Conservation (phyloP, 1,140 invertebrate species). For the Drosophila yakuba region DNA sequence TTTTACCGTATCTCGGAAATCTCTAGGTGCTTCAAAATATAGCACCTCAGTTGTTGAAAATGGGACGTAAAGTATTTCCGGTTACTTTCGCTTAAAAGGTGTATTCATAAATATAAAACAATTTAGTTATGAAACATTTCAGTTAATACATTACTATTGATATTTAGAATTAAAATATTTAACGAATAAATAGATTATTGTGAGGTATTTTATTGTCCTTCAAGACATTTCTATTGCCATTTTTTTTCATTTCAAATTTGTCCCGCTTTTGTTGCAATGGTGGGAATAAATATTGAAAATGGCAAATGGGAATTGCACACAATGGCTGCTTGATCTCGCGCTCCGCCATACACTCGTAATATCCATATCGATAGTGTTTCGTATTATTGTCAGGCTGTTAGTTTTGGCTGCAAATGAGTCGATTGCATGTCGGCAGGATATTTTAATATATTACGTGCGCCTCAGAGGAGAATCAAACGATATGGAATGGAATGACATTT, state of each 20-base stretch:
- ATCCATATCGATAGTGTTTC: conserved; percentile 41
- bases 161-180: not conserved
- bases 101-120: too few species aligned
- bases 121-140: too few species aligned
- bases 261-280: conserved; percentile 47
- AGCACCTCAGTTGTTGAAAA: not conserved
- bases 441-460: conserved; percentile 61
- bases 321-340: conserved; percentile 62
- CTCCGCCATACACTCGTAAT: conserved; percentile 5
- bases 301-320: conserved; percentile 81
- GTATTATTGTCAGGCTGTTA: conserved; percentile 59
- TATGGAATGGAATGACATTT: conserved; percentile 15
- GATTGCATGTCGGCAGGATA: conserved; percentile 31
- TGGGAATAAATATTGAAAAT: conserved; percentile 76
- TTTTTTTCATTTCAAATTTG: conserved; percentile 12
- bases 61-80: too few species aligned
- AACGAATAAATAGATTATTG: not conserved
- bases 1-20: not conserved
- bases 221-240: not conserved
- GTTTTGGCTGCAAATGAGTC: conserved; percentile 60
- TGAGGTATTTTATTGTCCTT: not conserved
- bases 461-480: conserved; percentile 14
- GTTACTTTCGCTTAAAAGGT: not conserved
- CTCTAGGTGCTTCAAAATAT: too few species aligned
- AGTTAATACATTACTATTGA: not conserved